phyloP scores from a whole-genome alignment of 2,113 vertebrate genomes.

The Ia io region DNA sequence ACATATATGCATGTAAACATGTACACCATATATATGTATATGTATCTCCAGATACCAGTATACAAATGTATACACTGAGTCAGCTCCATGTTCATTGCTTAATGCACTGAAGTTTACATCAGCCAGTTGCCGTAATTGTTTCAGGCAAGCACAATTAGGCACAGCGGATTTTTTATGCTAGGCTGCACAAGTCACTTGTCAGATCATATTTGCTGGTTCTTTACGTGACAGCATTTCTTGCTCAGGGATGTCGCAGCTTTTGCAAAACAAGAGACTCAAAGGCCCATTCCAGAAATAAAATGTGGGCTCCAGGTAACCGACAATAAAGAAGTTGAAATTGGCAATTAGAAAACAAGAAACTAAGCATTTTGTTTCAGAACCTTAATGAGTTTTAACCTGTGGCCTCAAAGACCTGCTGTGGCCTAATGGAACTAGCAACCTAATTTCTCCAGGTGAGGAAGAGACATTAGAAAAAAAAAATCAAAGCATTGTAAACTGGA shows the following conservation, averaged over 20 bases:
- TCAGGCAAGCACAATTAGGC: neutral
- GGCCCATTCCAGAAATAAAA: constrained; percentile 56
- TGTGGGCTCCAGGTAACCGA: constrained; percentile 36
- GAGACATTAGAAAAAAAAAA: neutral
- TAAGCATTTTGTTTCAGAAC: constrained; percentile 55
- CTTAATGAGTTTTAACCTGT: constrained; percentile 55
- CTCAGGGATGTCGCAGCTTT: constrained; percentile 2
- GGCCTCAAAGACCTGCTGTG: constrained; percentile 12
- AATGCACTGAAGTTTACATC: neutral
- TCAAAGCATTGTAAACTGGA: neutral
- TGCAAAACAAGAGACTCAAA: constrained; percentile 45
- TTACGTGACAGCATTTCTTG: neutral
- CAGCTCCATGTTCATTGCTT: neutral
- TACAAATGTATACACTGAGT: neutral
- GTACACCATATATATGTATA: neutral
- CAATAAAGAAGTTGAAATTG: constrained; percentile 54
- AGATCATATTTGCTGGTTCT: constrained; percentile 42
- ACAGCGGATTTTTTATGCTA: neutral
- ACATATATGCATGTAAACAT: neutral
- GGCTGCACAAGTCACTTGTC: constrained; percentile 6
- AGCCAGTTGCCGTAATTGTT: constrained; percentile 1
- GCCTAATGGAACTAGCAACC: neutral
- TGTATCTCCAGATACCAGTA: neutral
- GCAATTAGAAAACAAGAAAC: constrained; percentile 62
- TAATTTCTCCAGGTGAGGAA: neutral